Conservation (phyloP, 2,113 vertebrate genomes). For the Aplodontia rufa region DNA sequence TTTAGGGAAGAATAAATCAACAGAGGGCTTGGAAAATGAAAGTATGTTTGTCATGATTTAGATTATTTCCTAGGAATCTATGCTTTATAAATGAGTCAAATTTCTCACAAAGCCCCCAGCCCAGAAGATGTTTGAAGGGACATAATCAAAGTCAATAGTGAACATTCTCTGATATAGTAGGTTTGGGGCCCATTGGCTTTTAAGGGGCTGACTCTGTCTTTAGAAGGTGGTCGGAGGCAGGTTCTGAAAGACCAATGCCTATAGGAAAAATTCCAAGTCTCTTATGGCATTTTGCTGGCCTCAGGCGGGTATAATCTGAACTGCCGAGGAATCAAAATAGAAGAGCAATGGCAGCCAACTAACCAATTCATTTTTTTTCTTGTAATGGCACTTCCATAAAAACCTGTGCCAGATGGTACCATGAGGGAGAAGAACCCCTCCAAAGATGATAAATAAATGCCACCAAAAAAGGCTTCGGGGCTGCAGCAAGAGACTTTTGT, state of each 20-base stretch:
- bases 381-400: slow-evolving; percentile 42
- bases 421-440: slow-evolving; percentile 61
- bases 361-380: slow-evolving; percentile 43
- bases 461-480: not conserved
- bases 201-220: not conserved
- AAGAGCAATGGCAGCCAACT: slow-evolving; percentile 58
- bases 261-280: slow-evolving; percentile 50
- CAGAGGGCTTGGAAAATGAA: not conserved
- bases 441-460: slow-evolving; percentile 48
- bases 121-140: not conserved
- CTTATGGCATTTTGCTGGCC: slow-evolving; percentile 27
- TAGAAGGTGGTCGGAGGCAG: not conserved
- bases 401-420: slow-evolving; percentile 68
- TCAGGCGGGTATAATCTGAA: slow-evolving; percentile 50
- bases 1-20: not conserved
- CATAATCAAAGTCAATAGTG: not conserved
- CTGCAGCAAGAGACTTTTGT: not conserved
- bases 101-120: not conserved
- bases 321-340: slow-evolving; percentile 68
- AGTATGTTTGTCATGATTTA: not conserved
- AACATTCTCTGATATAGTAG: not conserved
- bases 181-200: not conserved
- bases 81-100: not conserved
- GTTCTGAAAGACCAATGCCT: not conserved
- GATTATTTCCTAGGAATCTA: slow-evolving; percentile 3